phyloP scores from a whole-genome alignment of 2,888 invertebrate genomes.

The Tholera decimalis region DNA sequence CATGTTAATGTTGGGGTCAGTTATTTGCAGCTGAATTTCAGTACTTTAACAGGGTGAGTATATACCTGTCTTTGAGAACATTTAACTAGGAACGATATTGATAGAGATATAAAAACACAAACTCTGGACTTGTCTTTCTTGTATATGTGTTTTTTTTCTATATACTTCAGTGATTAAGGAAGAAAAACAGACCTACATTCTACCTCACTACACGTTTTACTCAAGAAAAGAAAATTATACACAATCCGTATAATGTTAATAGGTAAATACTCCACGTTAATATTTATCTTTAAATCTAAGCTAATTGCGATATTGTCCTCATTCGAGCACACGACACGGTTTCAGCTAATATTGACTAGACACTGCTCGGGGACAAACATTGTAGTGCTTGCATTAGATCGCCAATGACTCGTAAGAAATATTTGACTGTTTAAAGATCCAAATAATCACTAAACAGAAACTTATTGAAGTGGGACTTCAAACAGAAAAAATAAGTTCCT shows the following conservation, averaged over 20 bases:
- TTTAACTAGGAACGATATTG: too few species aligned
- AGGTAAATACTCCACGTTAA: conserved; percentile 40
- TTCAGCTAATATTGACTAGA: conserved; percentile 42
- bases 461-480: conserved; percentile 20
- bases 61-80: too few species aligned
- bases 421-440: conserved; percentile 48
- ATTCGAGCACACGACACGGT: conserved; percentile 44
- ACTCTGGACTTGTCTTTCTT: too few species aligned
- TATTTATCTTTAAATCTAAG: conserved; percentile 49
- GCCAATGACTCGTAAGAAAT: conserved; percentile 41
- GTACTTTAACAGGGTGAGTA: too few species aligned
- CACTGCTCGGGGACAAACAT: conserved; percentile 38
- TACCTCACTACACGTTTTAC: conserved; percentile 1
- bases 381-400: conserved; percentile 36
- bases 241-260: conserved; percentile 41
- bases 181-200: conserved; percentile 17
- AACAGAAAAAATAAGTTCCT: not conserved
- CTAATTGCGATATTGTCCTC: conserved; percentile 64
- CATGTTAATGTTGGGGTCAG: too few species aligned
- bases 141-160: too few species aligned
- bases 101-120: too few species aligned
- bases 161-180: not conserved
- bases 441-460: conserved; percentile 39
- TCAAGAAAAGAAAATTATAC: conserved; percentile 29
- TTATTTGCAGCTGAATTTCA: too few species aligned